Evolutionary conservation across 2,888 invertebrate species (phyloP).

Genomic region (Euzophera pinguis): DNA sequence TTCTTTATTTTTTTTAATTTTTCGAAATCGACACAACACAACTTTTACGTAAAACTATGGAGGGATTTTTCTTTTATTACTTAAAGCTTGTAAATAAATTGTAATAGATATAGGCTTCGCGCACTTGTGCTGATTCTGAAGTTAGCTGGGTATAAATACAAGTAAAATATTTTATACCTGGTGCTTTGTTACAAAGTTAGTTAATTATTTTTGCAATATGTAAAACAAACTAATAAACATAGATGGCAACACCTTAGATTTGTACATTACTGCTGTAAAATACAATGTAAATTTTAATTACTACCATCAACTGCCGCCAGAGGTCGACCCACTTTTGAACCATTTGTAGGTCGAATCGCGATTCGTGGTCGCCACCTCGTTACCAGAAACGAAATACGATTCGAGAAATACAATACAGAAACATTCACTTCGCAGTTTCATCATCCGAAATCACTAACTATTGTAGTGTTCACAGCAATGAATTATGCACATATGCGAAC

Average conservation of each 20-base stretch:
- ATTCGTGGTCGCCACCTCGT: slow-evolving; percentile 50
- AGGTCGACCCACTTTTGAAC: slow-evolving; percentile 61
- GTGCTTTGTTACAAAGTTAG: too few species aligned
- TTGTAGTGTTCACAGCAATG: slow-evolving; percentile 3
- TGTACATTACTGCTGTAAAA: neutral
- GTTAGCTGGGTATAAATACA: too few species aligned
- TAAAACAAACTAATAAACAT: too few species aligned
- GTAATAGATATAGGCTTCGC: too few species aligned
- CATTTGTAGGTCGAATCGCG: slow-evolving; percentile 62
- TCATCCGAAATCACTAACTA: neutral
- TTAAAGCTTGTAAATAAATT: too few species aligned
- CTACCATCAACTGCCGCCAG: slow-evolving; percentile 34
- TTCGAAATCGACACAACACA: too few species aligned
- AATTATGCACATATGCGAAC: neutral
- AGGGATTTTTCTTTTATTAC: too few species aligned
- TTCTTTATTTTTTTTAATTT: too few species aligned
- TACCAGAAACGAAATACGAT: neutral
- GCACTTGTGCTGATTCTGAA: too few species aligned
- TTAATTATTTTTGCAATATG: too few species aligned
- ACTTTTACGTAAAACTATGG: too few species aligned
- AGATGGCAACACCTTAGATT: neutral
- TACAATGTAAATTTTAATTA: slow-evolving; percentile 39
- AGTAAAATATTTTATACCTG: too few species aligned
- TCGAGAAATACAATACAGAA: neutral
- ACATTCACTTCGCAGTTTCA: slow-evolving; percentile 9